These are phyloP conservation scores for Ceratina australensis DNA, from an alignment of 1,140 invertebrate genomes.

Conservation along the genomic window DNA sequence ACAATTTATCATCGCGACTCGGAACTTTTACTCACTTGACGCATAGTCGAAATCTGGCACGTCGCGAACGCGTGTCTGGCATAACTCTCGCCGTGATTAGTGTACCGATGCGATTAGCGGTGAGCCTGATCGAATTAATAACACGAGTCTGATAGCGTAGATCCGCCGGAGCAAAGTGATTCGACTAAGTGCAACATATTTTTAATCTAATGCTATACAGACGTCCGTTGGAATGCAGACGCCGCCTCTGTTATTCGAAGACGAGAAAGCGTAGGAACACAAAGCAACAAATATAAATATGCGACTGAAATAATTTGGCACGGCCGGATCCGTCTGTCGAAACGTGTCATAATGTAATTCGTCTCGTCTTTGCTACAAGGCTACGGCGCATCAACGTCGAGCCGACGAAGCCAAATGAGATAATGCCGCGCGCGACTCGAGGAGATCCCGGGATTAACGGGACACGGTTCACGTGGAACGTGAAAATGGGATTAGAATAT, in stretches of 20 bases:
- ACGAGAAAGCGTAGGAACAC: not conserved
- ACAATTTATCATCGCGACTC: not conserved
- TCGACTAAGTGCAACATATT: no score
- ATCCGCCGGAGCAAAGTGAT: not conserved
- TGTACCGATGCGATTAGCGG: not conserved
- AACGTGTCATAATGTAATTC: slow-evolving; percentile 13
- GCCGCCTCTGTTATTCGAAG: no score
- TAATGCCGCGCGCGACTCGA: not conserved
- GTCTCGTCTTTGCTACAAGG: not conserved
- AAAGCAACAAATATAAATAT: no score
- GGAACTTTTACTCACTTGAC: no score
- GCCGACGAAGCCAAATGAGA: slow-evolving; percentile 5
- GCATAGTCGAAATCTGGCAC: no score
- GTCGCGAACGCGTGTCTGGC: not conserved
- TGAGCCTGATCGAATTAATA: no score
- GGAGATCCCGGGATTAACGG: not conserved
- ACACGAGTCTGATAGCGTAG: not conserved
- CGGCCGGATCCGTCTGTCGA: not conserved
- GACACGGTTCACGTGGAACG: not conserved
- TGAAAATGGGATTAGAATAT: not conserved
- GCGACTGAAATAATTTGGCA: slow-evolving; percentile 29
- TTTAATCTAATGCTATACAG: no score
- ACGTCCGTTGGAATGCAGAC: no score
- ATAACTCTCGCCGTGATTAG: not conserved
- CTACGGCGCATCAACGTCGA: slow-evolving; percentile 11